Base-by-base conservation (phyloP, 2,888 invertebrate genomes). In the Panorpa germanica region DNA sequence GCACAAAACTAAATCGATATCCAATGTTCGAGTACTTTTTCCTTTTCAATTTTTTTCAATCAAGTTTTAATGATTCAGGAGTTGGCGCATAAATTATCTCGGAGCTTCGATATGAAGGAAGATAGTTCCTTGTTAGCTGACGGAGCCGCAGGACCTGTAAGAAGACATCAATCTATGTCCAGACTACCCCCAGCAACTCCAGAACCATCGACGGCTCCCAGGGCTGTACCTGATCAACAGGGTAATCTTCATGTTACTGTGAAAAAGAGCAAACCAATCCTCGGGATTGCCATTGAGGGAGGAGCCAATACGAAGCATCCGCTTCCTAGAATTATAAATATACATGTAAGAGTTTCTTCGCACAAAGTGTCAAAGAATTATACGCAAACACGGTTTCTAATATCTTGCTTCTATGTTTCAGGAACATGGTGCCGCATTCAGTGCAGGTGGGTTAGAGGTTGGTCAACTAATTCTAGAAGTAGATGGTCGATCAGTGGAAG, bases 271-370 rank as follows among this genome's bases (percentile, higher is more conserved):
- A 88, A 88, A 57, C 83, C 90, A 28, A 85, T 86, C 46, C 68
- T 95, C 44, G 93, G 95, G 41, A 86, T 95, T 47, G 93, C 91
- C 38, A 93, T 95, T 46, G 93, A 93, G 60, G 95, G 95, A 37
- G 95, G 95, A 37, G 83, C 85, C 44, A 90, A 95, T 55, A 93
- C 93, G 25, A 81, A 82, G 49, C 91, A 93, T 57, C 83, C 86
- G 32, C 63, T 91, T 46, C 93, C 93, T 31, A 70, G 90, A 50
- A 90, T 95, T 47, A 91, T 93, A 47, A 90, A 88, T 56, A 90
- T 95, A 50, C 91, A 91, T 57, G 93, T 91, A 55, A 70, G 77
- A 56, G 23, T 15, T 22, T 25, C 22, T 19, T 30, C 13, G 16
- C 24, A 14, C 14, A 15, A 24, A 27, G 20, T 16, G 5, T n/a